Percentiles rank a stretch among this genome's conserved stretches.
Evolutionary conservation across 2,888 invertebrate species (phyloP).

Genomic region (Lepeophtheirus nordmannii): DNA sequence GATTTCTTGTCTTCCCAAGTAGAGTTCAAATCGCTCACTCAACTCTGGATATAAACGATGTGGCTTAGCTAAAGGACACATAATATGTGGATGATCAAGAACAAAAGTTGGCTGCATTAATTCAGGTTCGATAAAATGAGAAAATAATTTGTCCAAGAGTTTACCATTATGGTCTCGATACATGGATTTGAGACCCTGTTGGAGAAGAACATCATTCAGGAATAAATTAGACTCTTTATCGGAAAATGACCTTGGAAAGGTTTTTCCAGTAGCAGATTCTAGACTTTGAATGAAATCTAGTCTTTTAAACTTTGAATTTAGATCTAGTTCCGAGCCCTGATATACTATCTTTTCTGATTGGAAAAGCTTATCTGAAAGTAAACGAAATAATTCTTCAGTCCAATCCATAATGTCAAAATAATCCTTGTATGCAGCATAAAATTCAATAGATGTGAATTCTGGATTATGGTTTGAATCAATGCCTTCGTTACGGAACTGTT

Average conservation of each 20-base stretch:
- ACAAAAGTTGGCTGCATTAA: constrained; percentile 22
- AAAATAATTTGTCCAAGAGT: constrained; percentile 18
- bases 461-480: constrained; percentile 26
- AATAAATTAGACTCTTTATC: not conserved
- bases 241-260: not conserved
- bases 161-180: not conserved
- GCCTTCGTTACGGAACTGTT: constrained; percentile 27
- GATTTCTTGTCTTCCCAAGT: constrained; percentile 8
- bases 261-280: constrained; percentile 3
- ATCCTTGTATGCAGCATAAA: constrained; percentile 23
- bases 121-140: constrained; percentile 11
- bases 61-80: constrained; percentile 23
- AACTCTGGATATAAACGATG: not conserved
- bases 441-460: constrained; percentile 27
- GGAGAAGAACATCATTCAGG: not conserved
- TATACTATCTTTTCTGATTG: not conserved
- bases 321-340: constrained; percentile 3
- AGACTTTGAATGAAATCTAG: not conserved
- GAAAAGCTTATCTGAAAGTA: not conserved
- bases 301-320: constrained; percentile 4
- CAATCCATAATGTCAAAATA: constrained; percentile 17
- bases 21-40: constrained; percentile 23
- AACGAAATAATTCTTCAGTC: constrained; percentile 8
- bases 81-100: constrained; percentile 14
- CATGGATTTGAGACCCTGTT: not conserved